Conservation (phyloP, 2,888 invertebrate species). For the Cybosia mesomella region DNA sequence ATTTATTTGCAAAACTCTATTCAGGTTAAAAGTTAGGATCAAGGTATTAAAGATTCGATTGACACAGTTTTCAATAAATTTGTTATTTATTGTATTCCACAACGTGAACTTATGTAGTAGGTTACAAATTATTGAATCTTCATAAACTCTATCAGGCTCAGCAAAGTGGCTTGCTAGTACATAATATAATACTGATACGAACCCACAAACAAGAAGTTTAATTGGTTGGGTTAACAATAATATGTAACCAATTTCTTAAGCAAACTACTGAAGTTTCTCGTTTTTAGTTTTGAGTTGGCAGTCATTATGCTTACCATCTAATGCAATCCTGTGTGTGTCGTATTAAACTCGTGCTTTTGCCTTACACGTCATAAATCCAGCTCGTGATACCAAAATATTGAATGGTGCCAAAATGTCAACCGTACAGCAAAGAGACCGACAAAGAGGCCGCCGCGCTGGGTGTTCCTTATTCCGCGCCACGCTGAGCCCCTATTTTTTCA, state of each 20-base stretch:
- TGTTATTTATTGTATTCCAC: background rate
- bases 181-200: background rate
- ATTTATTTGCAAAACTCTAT: background rate
- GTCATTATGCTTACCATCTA: constrained; percentile 42
- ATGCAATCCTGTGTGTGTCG: constrained; percentile 47
- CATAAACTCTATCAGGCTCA: background rate
- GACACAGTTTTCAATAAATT: background rate
- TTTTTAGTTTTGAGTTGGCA: constrained; percentile 23
- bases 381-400: constrained; percentile 85
- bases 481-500: constrained; percentile 84
- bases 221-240: background rate
- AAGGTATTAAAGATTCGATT: background rate
- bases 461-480: constrained; percentile 80
- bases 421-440: constrained; percentile 82
- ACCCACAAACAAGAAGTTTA: background rate
- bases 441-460: constrained; percentile 83
- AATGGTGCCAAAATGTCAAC: constrained; percentile 87
- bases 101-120: background rate
- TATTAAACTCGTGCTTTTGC: constrained; percentile 72
- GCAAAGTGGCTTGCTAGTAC: background rate
- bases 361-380: constrained; percentile 82
- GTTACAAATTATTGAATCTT: background rate
- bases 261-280: background rate
- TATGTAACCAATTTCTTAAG: background rate
- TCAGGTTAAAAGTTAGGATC: background rate